These are phyloP conservation scores for Pagrus major DNA, from an alignment of 2,113 vertebrate species.

Conservation along the genomic window DNA sequence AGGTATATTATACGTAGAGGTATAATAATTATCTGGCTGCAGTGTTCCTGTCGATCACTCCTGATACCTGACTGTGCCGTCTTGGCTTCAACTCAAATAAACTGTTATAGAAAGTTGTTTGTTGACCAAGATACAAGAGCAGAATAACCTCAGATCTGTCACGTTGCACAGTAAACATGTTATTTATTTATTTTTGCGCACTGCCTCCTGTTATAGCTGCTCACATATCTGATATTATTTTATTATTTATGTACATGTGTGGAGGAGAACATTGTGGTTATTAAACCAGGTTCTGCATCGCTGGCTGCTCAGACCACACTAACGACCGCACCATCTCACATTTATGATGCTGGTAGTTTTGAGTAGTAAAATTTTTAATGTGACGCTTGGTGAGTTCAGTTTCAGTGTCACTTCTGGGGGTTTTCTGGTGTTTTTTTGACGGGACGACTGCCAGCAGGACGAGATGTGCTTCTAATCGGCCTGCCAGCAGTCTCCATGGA, in stretches of 20 bases:
- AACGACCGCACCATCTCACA: background rate
- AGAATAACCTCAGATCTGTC: background rate
- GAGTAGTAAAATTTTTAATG: background rate
- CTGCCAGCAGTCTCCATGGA: slow-evolving; percentile 72
- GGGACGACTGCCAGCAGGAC: slow-evolving; percentile 37
- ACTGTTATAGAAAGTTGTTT: no score
- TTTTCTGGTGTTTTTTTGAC: slow-evolving; percentile 20
- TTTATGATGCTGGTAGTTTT: background rate
- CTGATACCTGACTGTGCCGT: no score
- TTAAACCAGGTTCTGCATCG: background rate
- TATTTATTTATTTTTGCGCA: no score
- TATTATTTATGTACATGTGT: background rate
- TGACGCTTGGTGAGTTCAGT: background rate
- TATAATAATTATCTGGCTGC: no score
- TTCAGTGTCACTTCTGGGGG: slow-evolving; percentile 18
- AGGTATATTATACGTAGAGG: no score
- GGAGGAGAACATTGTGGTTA: background rate
- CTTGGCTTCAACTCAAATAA: no score
- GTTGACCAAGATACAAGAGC: no score
- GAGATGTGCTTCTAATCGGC: slow-evolving; percentile 46
- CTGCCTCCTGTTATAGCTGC: background rate
- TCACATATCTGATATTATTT: background rate
- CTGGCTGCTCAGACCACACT: background rate
- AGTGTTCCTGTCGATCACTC: no score
- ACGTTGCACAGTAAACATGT: background rate